Base-by-base conservation (phyloP, 2,113 vertebrate species). In the Paratilapia polleni region DNA sequence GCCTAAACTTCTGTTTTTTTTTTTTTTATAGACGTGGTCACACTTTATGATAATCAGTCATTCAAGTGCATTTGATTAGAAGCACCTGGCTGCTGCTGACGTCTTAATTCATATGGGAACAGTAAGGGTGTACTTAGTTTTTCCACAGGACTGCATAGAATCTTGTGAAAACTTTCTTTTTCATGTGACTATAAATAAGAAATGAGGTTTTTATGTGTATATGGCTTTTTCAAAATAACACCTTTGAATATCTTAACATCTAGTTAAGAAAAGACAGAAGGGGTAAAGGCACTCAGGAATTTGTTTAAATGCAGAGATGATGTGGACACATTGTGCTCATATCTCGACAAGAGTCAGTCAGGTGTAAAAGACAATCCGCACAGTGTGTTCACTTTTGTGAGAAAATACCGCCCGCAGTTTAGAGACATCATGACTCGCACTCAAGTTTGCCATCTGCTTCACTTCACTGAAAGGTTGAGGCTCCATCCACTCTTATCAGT, bases 331-430 rank as follows among this genome's bases (percentile, higher is more conserved):
- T 54, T 34, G 28, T 9, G 8, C 63, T 41, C 14, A 43, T 66
- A 80, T 86, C 56, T 80, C 59, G 2, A 22, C 14, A 24, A 77
- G 28, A 79, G 38, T 79, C 58, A 75, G 57, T 76, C 24, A 63
- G 52, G 73, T 85, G 61, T 64, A 77, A 86, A 78, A 86, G 58
- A 49, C 9, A 20, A 10, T 4, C 76, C 4, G 10, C 41, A 54
- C 28, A 38, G 59, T 14, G 3, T n/a, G 28, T 38, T 81, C 66
- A 61, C 15, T 56, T 81, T 77, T 66, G 47, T 77, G 77, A 87
- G 74, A 85, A 86, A 89, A 8, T 74, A 1, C 59, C 28, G 3
- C 74, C 66, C 58, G 73, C 75, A 56, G 31, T 70, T 81, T 80
- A 20, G n/a, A 49, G 22, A 49, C 34, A 31, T 11, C 26, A 43